Base-by-base conservation (phyloP, 1,140 invertebrate species). In the Drosophila navojoa region DNA sequence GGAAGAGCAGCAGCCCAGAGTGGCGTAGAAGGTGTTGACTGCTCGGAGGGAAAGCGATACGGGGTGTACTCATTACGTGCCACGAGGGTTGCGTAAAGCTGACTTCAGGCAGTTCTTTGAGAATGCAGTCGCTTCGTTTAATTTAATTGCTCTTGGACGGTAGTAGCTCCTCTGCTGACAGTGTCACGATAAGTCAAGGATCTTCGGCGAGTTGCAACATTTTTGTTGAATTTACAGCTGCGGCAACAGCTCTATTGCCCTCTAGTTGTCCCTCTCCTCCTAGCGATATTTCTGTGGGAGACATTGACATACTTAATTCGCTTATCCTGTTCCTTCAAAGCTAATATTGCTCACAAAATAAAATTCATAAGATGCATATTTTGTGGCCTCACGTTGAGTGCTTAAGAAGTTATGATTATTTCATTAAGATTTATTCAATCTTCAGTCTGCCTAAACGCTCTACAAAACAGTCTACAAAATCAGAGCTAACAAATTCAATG, bases 151-250 rank as follows among this genome's bases (percentile, higher is more conserved):
- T 60, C 63, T 63, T 52, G 63, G 13, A 44, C 29, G 40, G 32
- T 16, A 7, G 47, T 10, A 54, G 57, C 15, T 53, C 54, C 13
- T 54, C 32, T 40, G 50, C 35, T 49, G 61, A 42, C 54, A 52
- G 66, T 73, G 49, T 38, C 54, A 63, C 76, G 58, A 62, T 69
- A 55, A 72, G 76, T 15, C 15, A 53, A 49, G 49, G 32, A 75
- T 40, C 54, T 54, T 81, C 67, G 45, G 40, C 59, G 58, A 53
- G 59, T 62, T 77, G 82, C 82, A 86, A 79, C 82, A 86, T 87
- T 81, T 85, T 82, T 68, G 72, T 77, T 73, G 49, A 70, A 77
- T 71, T 71, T 68, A 52, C 54, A 66, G 84, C 69, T 71, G 61
- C 32, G 35, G 15, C 54, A 71, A 64, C 69, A 71, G 63, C 42